phyloP scores from a whole-genome alignment of 2,888 invertebrate species.

The Toxonevra muliebris region DNA sequence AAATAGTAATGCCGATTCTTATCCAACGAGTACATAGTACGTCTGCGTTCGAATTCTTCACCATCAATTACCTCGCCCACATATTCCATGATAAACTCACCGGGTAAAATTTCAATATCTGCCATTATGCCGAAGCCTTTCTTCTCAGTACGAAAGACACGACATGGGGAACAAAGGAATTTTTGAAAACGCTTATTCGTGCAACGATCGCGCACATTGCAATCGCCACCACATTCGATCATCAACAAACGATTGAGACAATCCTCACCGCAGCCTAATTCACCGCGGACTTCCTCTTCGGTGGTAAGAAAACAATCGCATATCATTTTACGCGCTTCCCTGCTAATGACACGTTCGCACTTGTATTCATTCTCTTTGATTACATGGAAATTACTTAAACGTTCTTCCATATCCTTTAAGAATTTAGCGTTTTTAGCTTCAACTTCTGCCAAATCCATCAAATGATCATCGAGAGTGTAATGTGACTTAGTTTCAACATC shows the following conservation, averaged over 20 bases:
- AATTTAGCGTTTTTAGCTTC: conserved; percentile 60
- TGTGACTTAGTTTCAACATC: conserved; percentile 58
- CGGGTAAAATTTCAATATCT: conserved; percentile 64
- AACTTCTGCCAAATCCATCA: conserved; percentile 56
- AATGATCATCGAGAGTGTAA: conserved; percentile 61
- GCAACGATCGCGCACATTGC: conserved; percentile 89
- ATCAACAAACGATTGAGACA: conserved; percentile 96
- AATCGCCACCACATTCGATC: conserved; percentile 96
- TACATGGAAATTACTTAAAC: conserved; percentile 79
- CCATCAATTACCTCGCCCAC: conserved; percentile 96
- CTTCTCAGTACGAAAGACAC: conserved; percentile 89
- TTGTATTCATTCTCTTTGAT: conserved; percentile 88
- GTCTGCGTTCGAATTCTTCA: conserved; percentile 87
- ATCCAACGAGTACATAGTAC: conserved; percentile 87
- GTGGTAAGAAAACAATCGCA: conserved; percentile 94
- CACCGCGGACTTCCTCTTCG: conserved; percentile 86
- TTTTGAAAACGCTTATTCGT: conserved; percentile 95
- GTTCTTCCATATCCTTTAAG: conserved; percentile 64
- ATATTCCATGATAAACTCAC: conserved; percentile 97
- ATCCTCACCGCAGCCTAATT: conserved; percentile 92
- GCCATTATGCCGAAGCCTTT: conserved; percentile 93
- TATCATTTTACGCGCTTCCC: conserved; percentile 91
- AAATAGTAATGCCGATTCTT: conserved; percentile 96
- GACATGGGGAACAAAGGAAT: conserved; percentile 82
- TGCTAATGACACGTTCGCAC: conserved; percentile 84